Evolutionary conservation across 2,797 vertebrate genomes (phyloP), one percentile per base, ranked within the genome.

Genomic region (Buphagus erythrorhynchus): DNA sequence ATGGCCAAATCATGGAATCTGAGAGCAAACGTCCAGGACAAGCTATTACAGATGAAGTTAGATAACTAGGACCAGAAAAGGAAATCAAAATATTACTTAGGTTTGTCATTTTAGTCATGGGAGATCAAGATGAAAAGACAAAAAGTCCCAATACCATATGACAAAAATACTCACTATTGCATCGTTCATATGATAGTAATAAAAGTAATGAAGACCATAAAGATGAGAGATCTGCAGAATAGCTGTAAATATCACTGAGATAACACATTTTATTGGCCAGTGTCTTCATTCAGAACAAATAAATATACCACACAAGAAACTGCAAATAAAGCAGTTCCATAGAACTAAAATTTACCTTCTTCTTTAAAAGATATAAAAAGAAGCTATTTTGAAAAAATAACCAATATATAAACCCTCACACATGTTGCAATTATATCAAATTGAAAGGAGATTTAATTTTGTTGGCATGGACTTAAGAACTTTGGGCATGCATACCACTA

Each of bases 391-490:
- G 0, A 14, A 74, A 74, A 92, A 85, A 59, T 5, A 43, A 31
- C 9, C 13, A 77, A 42, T 69, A 82, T 66, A 63, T 57, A 61
- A 90, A 58, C 2, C 5, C 6, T 31, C 61, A 88, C 77, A 97
- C 95, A 93, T 92, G 48, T 45, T 82, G 51, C 52, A 90, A 87
- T 84, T 92, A 69, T 90, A 71, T 84, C 68, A 88, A 31, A 92
- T 81, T 68, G 69, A 79, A 86, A n/a, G 12, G 85, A 90, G 87
- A 94, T 86, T 94, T 95, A 51, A 92, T 96, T 97, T 95, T 95
- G 59, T 86, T 97, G 94, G 94, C 94, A 96, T 59, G 36, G 63
- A 74, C 43, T 35, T 38, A 45, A 93, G 84, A 83, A 93, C 69
- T 96, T 81, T 38, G 93, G 86, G 90, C 66, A 87, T 33, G 36